phyloP scores from a whole-genome alignment of 2,797 vertebrate genomes.

The Morus bassanus region DNA sequence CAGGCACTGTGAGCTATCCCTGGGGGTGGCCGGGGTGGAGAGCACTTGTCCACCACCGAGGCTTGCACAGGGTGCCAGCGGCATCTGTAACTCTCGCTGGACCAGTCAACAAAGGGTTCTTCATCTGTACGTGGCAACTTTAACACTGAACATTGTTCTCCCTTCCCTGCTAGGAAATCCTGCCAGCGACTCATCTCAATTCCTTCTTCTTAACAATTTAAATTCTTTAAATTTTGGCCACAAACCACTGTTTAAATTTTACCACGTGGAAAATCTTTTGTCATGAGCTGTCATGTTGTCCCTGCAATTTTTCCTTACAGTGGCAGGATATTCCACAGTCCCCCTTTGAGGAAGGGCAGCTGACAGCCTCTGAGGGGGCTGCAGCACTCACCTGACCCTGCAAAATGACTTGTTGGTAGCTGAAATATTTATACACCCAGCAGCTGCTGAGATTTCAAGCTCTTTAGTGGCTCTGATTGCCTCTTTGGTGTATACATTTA shows the following conservation, averaged over 20 bases:
- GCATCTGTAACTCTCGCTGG: background rate
- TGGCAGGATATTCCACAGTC: background rate
- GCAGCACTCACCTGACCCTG: background rate
- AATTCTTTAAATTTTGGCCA: background rate
- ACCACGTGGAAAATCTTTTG: background rate
- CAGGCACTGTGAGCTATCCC: background rate
- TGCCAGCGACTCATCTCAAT: background rate
- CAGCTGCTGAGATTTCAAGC: background rate
- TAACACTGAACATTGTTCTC: background rate
- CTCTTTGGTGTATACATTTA: background rate
- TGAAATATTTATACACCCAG: background rate
- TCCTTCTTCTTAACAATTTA: background rate
- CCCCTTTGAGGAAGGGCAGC: background rate
- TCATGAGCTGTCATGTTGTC: background rate
- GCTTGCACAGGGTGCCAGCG: background rate
- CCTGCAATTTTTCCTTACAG: background rate
- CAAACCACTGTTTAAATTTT: background rate
- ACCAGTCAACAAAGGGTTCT: fast-evolving
- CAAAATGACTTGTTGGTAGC: background rate
- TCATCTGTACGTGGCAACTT: background rate
- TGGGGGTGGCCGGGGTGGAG: background rate
- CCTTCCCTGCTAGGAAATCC: background rate
- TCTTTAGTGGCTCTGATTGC: background rate
- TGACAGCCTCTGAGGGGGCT: background rate
- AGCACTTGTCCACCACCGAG: background rate